Base-by-base conservation (phyloP, 2,888 invertebrate genomes). In the Tethea ocularis region DNA sequence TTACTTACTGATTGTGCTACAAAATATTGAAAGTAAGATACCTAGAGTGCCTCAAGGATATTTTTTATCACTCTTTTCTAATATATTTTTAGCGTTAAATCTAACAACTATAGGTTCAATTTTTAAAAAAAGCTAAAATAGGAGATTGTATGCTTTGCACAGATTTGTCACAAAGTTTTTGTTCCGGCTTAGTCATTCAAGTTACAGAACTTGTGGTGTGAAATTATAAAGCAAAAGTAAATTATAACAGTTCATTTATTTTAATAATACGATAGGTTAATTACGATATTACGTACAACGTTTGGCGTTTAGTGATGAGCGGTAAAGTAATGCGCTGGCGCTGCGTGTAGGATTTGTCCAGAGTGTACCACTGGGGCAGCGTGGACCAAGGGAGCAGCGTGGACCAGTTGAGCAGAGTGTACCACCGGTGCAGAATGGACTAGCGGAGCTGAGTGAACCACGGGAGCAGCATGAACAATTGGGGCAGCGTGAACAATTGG, bases 271-370 rank as follows among this genome's bases (percentile, higher is more conserved):
- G 58, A 70, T 66, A 72, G 70, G 20, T 54, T 33, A 22, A 13
- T 54, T 74, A 77, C 63, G 72, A 61, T 70, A 61, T 64, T 56
- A 52, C 15, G 26, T 46, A 15, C 57, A 51, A 57, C 29, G 57
- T 56, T 59, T 52, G 61, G 33, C 58, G 57, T 41, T 84, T 79
- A 89, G 63, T 89, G 89, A 59, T 88, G 89, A 60, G 86, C 71
- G 56, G 78, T 69, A 61, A 76, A 71, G 69, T 76, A 83, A 61
- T 80, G 83, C 4, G 78, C 66, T 15, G 82, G 82, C 1, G 80
- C 73, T 1, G 77, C 73, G 53, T 71, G 72, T 22, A 68, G 68
- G 7, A 77, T 60, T 2, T 73, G 66, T 0, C 53, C 65, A 0
- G 69, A 60, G 17, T 71, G 71, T 0, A 71, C 68, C 2, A 63